Percentiles rank a stretch among this genome's conserved stretches.
These are phyloP conservation scores for Lontra canadensis DNA, from an alignment of 2,113 vertebrate genomes.

Conservation along the genomic window DNA sequence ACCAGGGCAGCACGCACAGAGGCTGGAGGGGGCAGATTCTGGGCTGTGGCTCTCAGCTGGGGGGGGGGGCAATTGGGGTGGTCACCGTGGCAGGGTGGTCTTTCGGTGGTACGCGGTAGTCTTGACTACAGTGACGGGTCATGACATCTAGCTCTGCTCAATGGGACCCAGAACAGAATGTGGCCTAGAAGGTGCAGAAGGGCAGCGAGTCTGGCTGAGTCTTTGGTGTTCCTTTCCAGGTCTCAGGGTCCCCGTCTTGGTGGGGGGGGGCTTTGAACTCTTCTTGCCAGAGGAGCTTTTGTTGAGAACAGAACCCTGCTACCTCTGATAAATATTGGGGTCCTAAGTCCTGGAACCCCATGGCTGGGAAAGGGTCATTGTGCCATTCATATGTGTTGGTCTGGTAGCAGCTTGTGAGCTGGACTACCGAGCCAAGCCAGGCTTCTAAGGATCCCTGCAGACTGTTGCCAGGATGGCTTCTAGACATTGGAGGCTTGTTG, in stretches of 20 bases:
- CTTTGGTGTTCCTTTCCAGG: neutral
- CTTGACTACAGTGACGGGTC: neutral
- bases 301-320: neutral
- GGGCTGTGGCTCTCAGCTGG: neutral
- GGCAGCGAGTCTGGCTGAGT: neutral
- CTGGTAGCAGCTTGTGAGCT: neutral
- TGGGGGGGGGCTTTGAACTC: neutral
- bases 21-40: neutral
- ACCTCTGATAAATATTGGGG: neutral
- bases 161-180: neutral
- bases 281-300: neutral
- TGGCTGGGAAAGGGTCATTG: neutral
- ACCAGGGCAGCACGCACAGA: neutral
- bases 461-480: neutral
- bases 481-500: neutral
- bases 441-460: neutral
- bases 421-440: fast-evolving
- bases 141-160: neutral
- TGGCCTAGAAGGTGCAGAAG: neutral
- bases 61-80: neutral
- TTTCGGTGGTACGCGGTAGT: neutral
- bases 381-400: neutral
- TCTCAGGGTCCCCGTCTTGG: neutral
- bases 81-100: neutral
- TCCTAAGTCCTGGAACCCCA: neutral